These are phyloP conservation scores for Rafetus swinhoei DNA, from an alignment of 2,113 vertebrate genomes.

Conservation along the genomic window DNA sequence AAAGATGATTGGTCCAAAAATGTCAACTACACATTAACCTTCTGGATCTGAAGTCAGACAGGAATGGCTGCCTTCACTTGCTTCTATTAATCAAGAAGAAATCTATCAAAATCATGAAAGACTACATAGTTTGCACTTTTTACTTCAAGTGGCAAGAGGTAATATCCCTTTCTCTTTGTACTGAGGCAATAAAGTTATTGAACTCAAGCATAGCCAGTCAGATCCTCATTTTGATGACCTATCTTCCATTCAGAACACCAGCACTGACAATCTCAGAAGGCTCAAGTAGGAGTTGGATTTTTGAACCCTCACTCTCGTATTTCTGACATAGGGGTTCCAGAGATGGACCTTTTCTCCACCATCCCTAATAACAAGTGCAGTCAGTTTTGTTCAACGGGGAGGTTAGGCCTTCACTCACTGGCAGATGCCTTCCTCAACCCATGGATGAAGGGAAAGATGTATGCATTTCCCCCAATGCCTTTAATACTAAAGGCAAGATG, in stretches of 20 bases:
- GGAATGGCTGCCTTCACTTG: too few species aligned
- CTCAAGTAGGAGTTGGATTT: not conserved
- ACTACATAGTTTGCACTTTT: too few species aligned
- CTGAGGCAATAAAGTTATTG: not conserved
- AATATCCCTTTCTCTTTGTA: not conserved
- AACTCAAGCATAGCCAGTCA: not conserved
- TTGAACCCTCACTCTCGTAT: not conserved
- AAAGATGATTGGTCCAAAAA: too few species aligned
- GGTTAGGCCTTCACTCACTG: not conserved
- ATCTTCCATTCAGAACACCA: not conserved
- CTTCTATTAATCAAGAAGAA: too few species aligned
- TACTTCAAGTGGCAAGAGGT: too few species aligned
- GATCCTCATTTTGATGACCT: not conserved
- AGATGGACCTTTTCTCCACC: not conserved
- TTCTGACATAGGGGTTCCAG: not conserved
- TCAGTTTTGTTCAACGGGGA: not conserved
- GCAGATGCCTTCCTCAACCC: not conserved
- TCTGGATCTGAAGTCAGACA: too few species aligned
- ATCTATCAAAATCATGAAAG: too few species aligned
- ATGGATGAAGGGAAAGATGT: not conserved
- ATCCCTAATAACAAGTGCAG: not conserved
- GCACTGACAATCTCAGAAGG: not conserved
- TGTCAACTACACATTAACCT: too few species aligned
- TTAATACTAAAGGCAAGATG: not conserved
- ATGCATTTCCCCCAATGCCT: not conserved